A percentile compares a stretch with the other conserved stretches of the same genome.
Conservation (phyloP, 2,113 vertebrate genomes). For the Conger conger region DNA sequence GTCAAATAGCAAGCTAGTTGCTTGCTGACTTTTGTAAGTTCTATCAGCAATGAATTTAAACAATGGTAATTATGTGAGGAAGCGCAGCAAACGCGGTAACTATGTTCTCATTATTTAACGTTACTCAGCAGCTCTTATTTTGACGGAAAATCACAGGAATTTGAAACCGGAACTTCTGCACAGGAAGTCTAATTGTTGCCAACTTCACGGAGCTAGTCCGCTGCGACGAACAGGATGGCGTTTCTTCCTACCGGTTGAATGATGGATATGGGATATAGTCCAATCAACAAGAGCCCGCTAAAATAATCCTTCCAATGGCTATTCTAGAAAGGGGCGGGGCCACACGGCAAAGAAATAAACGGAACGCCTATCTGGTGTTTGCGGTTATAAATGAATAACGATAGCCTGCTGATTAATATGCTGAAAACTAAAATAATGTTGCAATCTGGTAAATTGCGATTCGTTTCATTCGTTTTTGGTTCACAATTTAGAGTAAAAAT, state of each 20-base stretch:
- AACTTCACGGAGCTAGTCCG: too few relatives aligned
- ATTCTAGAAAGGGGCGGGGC: constrained; percentile 33
- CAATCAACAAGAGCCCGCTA: constrained; percentile 29
- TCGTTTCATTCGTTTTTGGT: background rate
- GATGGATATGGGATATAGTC: constrained; percentile 30
- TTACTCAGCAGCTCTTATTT: too few relatives aligned
- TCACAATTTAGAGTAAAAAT: background rate
- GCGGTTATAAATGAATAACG: background rate
- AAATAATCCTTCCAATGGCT: constrained; percentile 35
- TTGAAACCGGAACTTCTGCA: too few relatives aligned
- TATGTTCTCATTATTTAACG: too few relatives aligned
- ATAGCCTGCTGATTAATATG: background rate
- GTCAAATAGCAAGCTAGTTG: too few relatives aligned
- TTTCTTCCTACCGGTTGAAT: background rate
- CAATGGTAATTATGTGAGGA: too few relatives aligned
- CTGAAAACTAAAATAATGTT: background rate
- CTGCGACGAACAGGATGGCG: background rate
- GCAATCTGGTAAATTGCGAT: background rate
- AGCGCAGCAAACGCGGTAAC: too few relatives aligned
- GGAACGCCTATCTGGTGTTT: background rate
- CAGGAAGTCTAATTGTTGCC: too few relatives aligned
- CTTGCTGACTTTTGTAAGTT: too few relatives aligned
- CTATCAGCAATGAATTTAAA: too few relatives aligned
- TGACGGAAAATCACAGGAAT: too few relatives aligned
- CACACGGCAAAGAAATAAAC: background rate